Percentiles rank a stretch among this genome's conserved stretches.
Conservation (phyloP, 23 tunicate genomes). For the Oikopleura albicans region DNA sequence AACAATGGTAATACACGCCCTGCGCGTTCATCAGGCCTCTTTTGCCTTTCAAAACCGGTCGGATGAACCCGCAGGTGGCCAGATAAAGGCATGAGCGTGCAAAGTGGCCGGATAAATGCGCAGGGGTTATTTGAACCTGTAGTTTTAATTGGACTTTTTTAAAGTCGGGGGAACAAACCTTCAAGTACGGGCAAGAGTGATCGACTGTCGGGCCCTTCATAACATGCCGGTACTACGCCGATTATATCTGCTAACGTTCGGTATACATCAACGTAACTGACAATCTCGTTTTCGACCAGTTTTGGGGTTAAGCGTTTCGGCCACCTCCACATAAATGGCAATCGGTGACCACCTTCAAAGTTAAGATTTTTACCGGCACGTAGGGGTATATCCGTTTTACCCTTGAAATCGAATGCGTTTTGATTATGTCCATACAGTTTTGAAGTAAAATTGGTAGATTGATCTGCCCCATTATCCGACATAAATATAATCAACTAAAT, state of each 20-base stretch:
- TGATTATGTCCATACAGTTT: background rate
- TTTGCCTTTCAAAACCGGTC: too few relatives aligned
- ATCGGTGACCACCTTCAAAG: constrained; percentile 11
- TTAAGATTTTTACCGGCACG: background rate
- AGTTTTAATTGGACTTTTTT: too few relatives aligned
- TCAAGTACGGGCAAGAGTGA: background rate
- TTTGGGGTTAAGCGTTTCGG: background rate
- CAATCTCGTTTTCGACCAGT: background rate
- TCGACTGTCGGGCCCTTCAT: background rate
- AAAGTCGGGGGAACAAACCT: too few relatives aligned
- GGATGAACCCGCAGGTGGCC: too few relatives aligned
- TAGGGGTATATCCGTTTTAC: background rate
- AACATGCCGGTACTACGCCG: background rate
- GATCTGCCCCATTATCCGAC: constrained; percentile 13
- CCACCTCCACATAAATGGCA: constrained; percentile 3
- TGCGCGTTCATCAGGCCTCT: too few relatives aligned
- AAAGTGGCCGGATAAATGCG: too few relatives aligned
- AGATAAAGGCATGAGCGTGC: too few relatives aligned
- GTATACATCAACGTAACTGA: constrained; percentile 1
- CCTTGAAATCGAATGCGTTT: background rate
- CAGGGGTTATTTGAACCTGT: too few relatives aligned
- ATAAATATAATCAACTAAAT: background rate
- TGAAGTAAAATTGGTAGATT: background rate
- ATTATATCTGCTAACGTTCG: background rate
- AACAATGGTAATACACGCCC: too few relatives aligned